phyloP scores from a whole-genome alignment of 2,113 vertebrate species.

The Chaenocephalus aceratus region DNA sequence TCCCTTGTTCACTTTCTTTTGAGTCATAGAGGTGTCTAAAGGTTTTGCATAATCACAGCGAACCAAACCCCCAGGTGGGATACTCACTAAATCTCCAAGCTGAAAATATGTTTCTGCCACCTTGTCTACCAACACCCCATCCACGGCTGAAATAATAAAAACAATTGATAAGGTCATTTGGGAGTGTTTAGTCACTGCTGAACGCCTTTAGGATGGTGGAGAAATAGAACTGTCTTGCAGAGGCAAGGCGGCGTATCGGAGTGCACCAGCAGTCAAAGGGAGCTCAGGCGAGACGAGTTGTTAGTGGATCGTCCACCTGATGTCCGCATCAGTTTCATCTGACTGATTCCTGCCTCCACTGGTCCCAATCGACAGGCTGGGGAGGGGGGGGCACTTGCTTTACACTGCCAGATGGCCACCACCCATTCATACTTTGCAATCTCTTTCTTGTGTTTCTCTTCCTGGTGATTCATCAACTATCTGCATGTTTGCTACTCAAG shows the following conservation, averaged over 20 bases:
- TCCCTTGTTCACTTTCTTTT: slow-evolving; percentile 41
- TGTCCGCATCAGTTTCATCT: slow-evolving; percentile 83
- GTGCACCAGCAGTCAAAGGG: slow-evolving; percentile 78
- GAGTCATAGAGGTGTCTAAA: slow-evolving; percentile 36
- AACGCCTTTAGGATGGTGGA: slow-evolving; percentile 65
- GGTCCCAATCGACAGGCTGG: slow-evolving; percentile 67
- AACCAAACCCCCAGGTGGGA: slow-evolving; percentile 24
- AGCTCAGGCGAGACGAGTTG: slow-evolving; percentile 80
- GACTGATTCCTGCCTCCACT: slow-evolving; percentile 78
- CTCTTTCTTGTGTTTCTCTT: slow-evolving; percentile 39
- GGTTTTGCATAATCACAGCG: slow-evolving; percentile 70
- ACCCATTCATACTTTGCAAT: slow-evolving; percentile 29
- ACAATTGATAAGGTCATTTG: slow-evolving; percentile 79
- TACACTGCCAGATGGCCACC: slow-evolving; percentile 58
- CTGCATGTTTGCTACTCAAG: slow-evolving; percentile 1
- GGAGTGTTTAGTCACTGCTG: slow-evolving; percentile 78
- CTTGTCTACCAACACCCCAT: slow-evolving; percentile 24
- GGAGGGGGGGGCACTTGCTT: slow-evolving; percentile 61
- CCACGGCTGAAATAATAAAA: slow-evolving; percentile 70
- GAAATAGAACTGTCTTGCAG: slow-evolving; percentile 81
- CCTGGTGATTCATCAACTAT: slow-evolving; percentile 40
- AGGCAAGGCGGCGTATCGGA: slow-evolving; percentile 73
- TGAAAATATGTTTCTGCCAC: slow-evolving; percentile 50
- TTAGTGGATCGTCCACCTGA: slow-evolving; percentile 84
- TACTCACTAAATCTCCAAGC: slow-evolving; percentile 50